Evolutionary conservation across 2,113 vertebrate genomes (phyloP), one percentile per base, ranked within the genome.

Genomic region (Nycticryphes semicollaris): DNA sequence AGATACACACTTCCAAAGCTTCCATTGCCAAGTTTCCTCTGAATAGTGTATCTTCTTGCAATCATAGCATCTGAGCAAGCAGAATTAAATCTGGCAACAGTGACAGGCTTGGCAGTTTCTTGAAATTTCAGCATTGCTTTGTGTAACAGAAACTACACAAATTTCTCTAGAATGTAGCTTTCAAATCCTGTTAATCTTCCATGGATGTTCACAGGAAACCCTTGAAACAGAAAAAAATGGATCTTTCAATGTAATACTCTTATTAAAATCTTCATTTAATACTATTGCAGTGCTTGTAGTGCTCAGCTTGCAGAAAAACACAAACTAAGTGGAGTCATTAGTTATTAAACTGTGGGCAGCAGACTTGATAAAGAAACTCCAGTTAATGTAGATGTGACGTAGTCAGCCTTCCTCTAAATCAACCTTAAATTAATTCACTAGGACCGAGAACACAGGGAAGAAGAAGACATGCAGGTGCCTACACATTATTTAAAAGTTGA

Each of bases 1-100:
- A 99, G 97, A 86, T 98, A 99, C 15, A 99, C 98, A 0, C 97
- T 98, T 73, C 98, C 98, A 94, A 99, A 99, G 84, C 99, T 99
- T 14, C 99, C 99, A 33, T 95, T 98, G 86, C 98, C 98, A 91
- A 99, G 98, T 83, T 97, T 98, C 89, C 95, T 94, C 69, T 97
- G 95, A 88, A 98, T 37, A 35, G 67, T 41, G 27, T 98, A 99
- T 96, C 98, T 98, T 96, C 98, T 97, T 57, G 98, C 98, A 86
- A 99, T 96, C 95, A 98, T 37, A 41, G 60, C 64, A 41, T 89
- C 68, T 13, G 96, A 93, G 67, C 59, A 69, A 62, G 88, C 89
- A 77, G 96, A 97, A 82, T 87, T 45, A 37, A 93, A 75, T 68
- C 76, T 33, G 31, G 97, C 59, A 66, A 80, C 22, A 73, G 67